Conservation (phyloP, 2,113 vertebrate species). For the Vimba vimba region DNA sequence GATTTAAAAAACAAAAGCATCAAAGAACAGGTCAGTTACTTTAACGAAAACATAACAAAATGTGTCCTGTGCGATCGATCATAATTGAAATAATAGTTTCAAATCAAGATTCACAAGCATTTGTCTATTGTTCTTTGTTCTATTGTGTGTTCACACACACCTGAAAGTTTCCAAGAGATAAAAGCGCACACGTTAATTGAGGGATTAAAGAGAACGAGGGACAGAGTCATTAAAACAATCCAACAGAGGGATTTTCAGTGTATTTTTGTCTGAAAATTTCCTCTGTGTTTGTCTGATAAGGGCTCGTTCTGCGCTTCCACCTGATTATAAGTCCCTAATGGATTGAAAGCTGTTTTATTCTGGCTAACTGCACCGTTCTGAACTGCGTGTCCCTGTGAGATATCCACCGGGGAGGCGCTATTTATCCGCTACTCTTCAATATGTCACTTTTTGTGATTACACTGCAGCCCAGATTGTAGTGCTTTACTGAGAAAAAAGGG, state of each 20-base stretch:
- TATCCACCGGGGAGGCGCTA: constrained; percentile 54
- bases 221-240: constrained; percentile 22
- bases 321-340: constrained; percentile 63
- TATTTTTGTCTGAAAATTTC: constrained; percentile 4
- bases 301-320: constrained; percentile 54
- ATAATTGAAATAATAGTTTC: neutral
- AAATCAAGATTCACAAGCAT: neutral
- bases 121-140: no score
- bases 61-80: neutral
- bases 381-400: constrained; percentile 49
- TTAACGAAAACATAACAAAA: neutral
- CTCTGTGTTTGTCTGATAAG: constrained; percentile 44
- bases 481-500: constrained; percentile 21
- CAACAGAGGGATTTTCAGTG: constrained; percentile 33
- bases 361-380: constrained; percentile 60
- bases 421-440: constrained; percentile 50
- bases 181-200: constrained; percentile 6
- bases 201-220: constrained; percentile 5
- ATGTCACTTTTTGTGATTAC: constrained; percentile 43
- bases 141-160: neutral
- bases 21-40: neutral
- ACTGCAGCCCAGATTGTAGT: constrained; percentile 6
- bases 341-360: constrained; percentile 50
- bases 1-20: neutral
- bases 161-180: constrained; percentile 11